Base-by-base conservation (phyloP, 2,113 vertebrate genomes). In the Dasyurus viverrinus region DNA sequence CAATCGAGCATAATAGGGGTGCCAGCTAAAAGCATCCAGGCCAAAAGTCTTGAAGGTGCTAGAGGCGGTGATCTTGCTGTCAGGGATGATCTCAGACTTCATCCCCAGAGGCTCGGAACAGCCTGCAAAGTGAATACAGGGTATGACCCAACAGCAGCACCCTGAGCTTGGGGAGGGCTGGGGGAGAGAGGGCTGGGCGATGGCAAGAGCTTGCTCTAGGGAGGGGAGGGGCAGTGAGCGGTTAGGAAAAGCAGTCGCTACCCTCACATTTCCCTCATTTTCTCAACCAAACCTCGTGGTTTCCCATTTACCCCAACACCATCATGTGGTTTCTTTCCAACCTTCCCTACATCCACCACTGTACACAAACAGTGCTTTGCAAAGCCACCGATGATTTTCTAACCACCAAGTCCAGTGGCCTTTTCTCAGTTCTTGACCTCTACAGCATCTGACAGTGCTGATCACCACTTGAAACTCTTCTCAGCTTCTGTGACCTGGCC, bases 11-110 rank as follows among this genome's bases (percentile, higher is more conserved):
- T 98, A 99, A 97, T 99, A 98, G 19, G 99, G 99, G 84, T 98
- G 97, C 99, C 99, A 99, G 50, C 99, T 99, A 94, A 99, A 99
- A 30, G 98, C 98, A 0, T 98, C 99, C 0, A 99, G 98, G 96
- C 99, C 99, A 99, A 99, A 99, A 0, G 99, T 99, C 97, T 98
- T 99, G 98, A 98, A 99, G 57, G 98, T 95, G 16, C 99, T 99
- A 97, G 99, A 99, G 55, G 99, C 99, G 0, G 99, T 99, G 92
- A 99, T 98, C 98, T 99, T 99, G 93, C 95, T 97, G 90, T 99
- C 99, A 0, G 99, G 98, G 97, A 99, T 98, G 54, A 98, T 97
- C 91, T 96, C 98, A 91, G 99, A 99, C 97, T 99, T 99, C 99
- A 99, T 98, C 94, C 99, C 99, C 98, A 99, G 98, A 1, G 99